phyloP scores from a whole-genome alignment of 2,888 invertebrate species.

The Caenorhabditis parvicauda region DNA sequence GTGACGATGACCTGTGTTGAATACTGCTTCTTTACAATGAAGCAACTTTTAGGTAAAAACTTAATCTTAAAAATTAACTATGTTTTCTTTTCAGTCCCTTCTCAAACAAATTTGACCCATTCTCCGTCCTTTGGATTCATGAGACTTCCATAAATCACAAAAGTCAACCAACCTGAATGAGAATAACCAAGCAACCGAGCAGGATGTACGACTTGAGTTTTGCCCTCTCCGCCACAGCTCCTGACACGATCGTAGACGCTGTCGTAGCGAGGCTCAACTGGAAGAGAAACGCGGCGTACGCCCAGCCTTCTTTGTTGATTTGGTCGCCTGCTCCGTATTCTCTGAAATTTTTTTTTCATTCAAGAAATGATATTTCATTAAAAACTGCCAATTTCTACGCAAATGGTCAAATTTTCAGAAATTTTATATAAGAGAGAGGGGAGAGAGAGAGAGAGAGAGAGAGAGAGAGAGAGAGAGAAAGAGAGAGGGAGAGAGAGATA shows the following conservation, averaged over 20 bases:
- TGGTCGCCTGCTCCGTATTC: slow-evolving; percentile 16
- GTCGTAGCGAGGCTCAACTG: slow-evolving; percentile 57
- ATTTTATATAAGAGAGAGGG: slow-evolving; percentile 15
- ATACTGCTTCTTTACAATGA: no score
- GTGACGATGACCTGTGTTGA: no score
- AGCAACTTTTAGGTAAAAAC: no score
- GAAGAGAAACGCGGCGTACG: slow-evolving; percentile 56
- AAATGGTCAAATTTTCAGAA: slow-evolving; percentile 2
- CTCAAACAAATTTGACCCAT: no score
- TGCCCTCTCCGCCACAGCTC: slow-evolving; percentile 60
- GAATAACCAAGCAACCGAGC: slow-evolving; percentile 50
- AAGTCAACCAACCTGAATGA: no score
- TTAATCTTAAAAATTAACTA: no score
- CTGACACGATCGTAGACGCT: slow-evolving; percentile 59
- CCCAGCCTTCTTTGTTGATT: slow-evolving; percentile 56
- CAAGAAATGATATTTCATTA: slow-evolving; percentile 11
- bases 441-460: slow-evolving; percentile 2
- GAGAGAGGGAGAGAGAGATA: background rate
- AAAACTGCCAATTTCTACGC: slow-evolving; percentile 12
- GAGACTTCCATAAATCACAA: no score
- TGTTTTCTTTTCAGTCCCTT: no score
- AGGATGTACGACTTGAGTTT: slow-evolving; percentile 58
- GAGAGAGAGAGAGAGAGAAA: slow-evolving; percentile 1
- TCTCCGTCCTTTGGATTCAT: no score
- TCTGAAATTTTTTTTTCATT: slow-evolving; percentile 8